A percentile compares a stretch with the other conserved stretches of the same genome.
Evolutionary conservation across 2,888 invertebrate genomes (phyloP).

Genomic region (Cybosia mesomella): DNA sequence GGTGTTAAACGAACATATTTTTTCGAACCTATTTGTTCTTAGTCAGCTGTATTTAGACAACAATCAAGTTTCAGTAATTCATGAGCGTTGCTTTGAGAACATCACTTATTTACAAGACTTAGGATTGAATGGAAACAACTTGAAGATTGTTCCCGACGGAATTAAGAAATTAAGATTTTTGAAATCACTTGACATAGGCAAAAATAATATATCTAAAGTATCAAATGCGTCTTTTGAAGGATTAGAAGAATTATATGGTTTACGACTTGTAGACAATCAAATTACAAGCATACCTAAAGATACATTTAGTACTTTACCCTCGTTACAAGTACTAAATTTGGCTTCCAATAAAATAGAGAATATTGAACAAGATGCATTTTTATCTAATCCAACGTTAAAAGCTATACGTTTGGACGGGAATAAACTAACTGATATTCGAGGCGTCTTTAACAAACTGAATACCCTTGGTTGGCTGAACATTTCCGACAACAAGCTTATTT

Average conservation of each 20-base stretch:
- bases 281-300: constrained; percentile 91
- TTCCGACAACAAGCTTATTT: constrained; percentile 91
- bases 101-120: constrained; percentile 92
- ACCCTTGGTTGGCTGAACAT: constrained; percentile 93
- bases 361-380: constrained; percentile 92
- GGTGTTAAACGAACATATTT: constrained; percentile 89
- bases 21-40: constrained; percentile 91
- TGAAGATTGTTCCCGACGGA: constrained; percentile 89
- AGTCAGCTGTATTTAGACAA: constrained; percentile 91
- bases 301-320: constrained; percentile 90
- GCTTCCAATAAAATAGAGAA: constrained; percentile 92
- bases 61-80: constrained; percentile 89
- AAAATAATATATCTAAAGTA: constrained; percentile 91
- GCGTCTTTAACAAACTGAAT: constrained; percentile 91
- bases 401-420: constrained; percentile 93
- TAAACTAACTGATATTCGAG: constrained; percentile 91
- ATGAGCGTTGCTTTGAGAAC: constrained; percentile 91
- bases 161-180: constrained; percentile 89
- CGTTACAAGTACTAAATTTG: constrained; percentile 92
- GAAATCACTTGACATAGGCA: constrained; percentile 93
- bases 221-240: constrained; percentile 92
- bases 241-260: constrained; percentile 90
- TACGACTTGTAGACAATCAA: constrained; percentile 93
- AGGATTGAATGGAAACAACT: constrained; percentile 90
- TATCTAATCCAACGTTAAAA: constrained; percentile 90